These are phyloP conservation scores for Nomada flava DNA, from an alignment of 2,888 invertebrate species.

Conservation along the genomic window DNA sequence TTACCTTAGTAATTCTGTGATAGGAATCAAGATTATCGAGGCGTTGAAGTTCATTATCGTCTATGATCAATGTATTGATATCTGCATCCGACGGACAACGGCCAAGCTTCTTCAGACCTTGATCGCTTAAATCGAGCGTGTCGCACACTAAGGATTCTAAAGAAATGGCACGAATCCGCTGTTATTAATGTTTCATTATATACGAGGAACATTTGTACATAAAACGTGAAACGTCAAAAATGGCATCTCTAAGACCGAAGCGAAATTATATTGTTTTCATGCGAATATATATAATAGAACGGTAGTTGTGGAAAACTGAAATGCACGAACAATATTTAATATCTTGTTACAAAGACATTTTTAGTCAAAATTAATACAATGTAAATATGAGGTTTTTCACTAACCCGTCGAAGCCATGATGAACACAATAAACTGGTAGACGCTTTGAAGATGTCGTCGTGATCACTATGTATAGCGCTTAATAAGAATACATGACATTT, in stretches of 20 bases:
- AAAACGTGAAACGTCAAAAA: constrained; percentile 52
- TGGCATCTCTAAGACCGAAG: constrained; percentile 28
- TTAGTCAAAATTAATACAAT: constrained; percentile 39
- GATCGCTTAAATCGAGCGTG: constrained; percentile 91
- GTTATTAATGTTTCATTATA: constrained; percentile 18
- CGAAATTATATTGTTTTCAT: constrained; percentile 16
- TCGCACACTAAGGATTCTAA: constrained; percentile 81
- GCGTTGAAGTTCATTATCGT: constrained; percentile 94
- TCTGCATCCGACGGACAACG: constrained; percentile 90
- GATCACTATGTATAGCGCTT: constrained; percentile 47
- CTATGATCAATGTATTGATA: constrained; percentile 90
- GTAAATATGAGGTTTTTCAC: constrained; percentile 68
- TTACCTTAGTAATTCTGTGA: constrained; percentile 90
- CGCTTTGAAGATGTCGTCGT: constrained; percentile 73
- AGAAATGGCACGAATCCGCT: constrained; percentile 12
- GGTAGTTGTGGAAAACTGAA: neutral
- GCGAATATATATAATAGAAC: constrained; percentile 10
- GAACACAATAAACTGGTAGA: constrained; percentile 77
- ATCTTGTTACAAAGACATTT: constrained; percentile 8
- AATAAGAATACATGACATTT: constrained; percentile 15
- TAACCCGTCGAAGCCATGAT: constrained; percentile 82
- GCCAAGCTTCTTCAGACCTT: constrained; percentile 92
- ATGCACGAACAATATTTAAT: neutral
- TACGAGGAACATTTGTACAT: neutral
- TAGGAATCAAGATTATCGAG: constrained; percentile 95